Evolutionary conservation across 2,888 invertebrate genomes (phyloP).

Genomic region (Eristalis tenax): DNA sequence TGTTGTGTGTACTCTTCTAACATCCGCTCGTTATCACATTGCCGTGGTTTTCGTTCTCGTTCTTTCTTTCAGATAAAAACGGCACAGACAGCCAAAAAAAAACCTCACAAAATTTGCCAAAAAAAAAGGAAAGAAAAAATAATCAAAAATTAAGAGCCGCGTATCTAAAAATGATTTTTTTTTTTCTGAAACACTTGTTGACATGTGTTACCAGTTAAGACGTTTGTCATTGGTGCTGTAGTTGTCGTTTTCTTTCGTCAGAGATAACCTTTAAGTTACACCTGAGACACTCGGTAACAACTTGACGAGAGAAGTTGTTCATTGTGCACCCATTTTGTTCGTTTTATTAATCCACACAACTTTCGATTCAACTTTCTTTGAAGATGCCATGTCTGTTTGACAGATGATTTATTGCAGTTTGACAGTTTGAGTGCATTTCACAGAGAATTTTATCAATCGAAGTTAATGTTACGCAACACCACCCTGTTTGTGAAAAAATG

Average conservation of each 20-base stretch:
- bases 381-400: neutral
- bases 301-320: neutral
- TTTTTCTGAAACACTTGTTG: neutral
- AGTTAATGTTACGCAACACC: neutral
- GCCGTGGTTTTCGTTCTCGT: neutral
- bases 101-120: neutral
- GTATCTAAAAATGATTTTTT: neutral
- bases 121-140: neutral
- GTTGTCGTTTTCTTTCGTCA: neutral
- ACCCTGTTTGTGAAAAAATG: neutral
- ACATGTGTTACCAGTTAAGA: slow-evolving; percentile 37
- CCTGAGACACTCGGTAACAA: neutral
- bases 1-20: neutral
- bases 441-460: neutral
- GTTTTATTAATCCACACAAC: neutral
- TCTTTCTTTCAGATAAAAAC: neutral
- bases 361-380: neutral
- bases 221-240: neutral
- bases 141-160: neutral
- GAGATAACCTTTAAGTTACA: neutral
- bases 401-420: neutral
- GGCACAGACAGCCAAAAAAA: neutral
- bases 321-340: neutral
- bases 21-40: neutral
- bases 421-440: neutral